phyloP scores from a whole-genome alignment of 2,113 vertebrate genomes.

The Brachionichthys hirsutus region DNA sequence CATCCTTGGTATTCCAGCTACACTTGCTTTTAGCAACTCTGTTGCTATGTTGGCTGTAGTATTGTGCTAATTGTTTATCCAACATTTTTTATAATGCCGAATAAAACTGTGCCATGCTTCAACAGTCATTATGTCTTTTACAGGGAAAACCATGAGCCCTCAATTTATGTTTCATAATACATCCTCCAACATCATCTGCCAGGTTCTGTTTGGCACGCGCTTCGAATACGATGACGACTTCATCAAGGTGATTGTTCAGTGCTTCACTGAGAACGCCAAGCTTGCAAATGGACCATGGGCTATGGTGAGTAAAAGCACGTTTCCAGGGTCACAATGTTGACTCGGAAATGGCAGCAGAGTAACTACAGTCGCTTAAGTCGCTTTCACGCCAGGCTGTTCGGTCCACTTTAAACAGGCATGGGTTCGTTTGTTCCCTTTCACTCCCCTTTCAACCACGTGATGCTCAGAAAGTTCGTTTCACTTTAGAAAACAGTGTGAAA shows the following conservation, averaged over 20 bases:
- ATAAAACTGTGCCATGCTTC: background rate
- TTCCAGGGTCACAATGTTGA: background rate
- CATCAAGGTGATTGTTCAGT: slow-evolving; percentile 41
- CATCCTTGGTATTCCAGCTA: no score
- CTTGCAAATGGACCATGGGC: slow-evolving; percentile 55
- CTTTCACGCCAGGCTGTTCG: no score
- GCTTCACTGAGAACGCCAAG: slow-evolving; percentile 30
- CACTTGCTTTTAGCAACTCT: no score
- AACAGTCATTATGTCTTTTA: background rate
- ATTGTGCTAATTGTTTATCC: no score
- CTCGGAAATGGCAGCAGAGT: background rate
- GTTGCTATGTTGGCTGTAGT: no score
- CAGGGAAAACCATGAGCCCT: slow-evolving; percentile 59
- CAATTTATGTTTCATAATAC: slow-evolving; percentile 65
- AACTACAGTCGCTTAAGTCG: no score
- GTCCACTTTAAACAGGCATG: no score
- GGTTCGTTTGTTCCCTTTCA: no score
- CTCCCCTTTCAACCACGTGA: no score
- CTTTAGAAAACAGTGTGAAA: no score
- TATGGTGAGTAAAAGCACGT: slow-evolving; percentile 41
- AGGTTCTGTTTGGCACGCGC: slow-evolving; percentile 73
- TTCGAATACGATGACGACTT: slow-evolving; percentile 56
- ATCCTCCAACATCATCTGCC: slow-evolving; percentile 78
- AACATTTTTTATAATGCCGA: no score
- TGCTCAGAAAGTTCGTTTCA: no score